A percentile compares a stretch with the other conserved stretches of the same genome.
Evolutionary conservation across 2,888 invertebrate species (phyloP).

Genomic region (Agapostemon virescens): DNA sequence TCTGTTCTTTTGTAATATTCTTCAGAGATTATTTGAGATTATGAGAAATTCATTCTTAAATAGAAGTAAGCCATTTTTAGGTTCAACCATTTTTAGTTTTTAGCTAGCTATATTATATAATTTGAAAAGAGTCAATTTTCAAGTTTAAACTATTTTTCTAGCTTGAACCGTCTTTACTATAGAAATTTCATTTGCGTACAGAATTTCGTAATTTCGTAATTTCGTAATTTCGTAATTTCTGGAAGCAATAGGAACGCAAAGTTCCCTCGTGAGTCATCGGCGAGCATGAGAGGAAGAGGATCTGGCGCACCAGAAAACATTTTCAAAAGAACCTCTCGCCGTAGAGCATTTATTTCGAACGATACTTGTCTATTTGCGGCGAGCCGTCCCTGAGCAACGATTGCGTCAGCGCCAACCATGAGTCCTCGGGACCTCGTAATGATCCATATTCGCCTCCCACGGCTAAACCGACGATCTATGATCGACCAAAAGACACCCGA

Average conservation of each 20-base stretch:
- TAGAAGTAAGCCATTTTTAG: background rate
- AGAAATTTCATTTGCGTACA: too few species aligned
- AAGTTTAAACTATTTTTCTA: background rate
- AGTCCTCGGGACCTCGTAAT: slow-evolving; percentile 51
- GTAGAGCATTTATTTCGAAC: slow-evolving; percentile 44
- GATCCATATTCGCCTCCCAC: slow-evolving; percentile 64
- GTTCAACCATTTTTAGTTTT: too few species aligned
- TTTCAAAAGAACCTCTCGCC: slow-evolving; percentile 42
- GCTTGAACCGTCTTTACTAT: too few species aligned
- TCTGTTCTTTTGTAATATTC: too few species aligned
- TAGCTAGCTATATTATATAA: too few species aligned
- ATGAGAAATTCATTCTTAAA: background rate
- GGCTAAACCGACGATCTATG: slow-evolving; percentile 33
- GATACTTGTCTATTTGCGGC: slow-evolving; percentile 62
- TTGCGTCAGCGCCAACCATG: slow-evolving; percentile 59
- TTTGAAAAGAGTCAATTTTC: too few species aligned
- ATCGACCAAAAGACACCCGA: slow-evolving; percentile 45
- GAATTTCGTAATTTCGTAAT: too few species aligned
- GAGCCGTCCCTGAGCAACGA: slow-evolving; percentile 57
- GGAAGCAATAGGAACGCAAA: too few species aligned
- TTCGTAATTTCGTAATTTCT: too few species aligned
- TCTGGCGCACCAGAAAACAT: slow-evolving; percentile 27
- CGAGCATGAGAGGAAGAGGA: background rate
- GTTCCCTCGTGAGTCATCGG: slow-evolving; percentile 42
- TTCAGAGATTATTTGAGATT: too few species aligned